These are phyloP conservation scores for Tenthredo amoena DNA, from an alignment of 2,888 invertebrate species.

Conservation along the genomic window DNA sequence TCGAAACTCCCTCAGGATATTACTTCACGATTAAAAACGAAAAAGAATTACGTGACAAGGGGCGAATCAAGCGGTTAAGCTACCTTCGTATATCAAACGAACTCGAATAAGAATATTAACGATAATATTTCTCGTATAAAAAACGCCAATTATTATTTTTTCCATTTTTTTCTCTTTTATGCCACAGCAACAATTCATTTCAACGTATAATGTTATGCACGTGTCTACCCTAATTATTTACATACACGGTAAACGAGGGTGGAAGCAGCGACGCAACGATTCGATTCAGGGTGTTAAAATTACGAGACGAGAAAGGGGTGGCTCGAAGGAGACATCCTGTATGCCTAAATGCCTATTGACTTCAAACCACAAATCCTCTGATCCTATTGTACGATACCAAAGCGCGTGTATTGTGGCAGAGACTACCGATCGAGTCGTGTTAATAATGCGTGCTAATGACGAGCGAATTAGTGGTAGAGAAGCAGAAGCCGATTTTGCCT, in stretches of 20 bases:
- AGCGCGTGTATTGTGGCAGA: slow-evolving; percentile 9
- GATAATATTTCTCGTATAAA: background rate
- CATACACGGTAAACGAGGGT: background rate
- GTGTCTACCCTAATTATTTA: background rate
- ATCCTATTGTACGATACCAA: slow-evolving; percentile 40
- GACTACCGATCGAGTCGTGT: slow-evolving; percentile 37
- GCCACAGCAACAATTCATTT: too few species aligned
- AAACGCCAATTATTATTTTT: too few species aligned
- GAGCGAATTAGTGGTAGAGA: slow-evolving; percentile 25
- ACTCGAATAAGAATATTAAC: background rate
- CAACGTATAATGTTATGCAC: background rate
- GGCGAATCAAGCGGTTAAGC: background rate
- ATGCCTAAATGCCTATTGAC: slow-evolving; percentile 48
- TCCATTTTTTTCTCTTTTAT: too few species aligned
- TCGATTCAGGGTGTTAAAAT: background rate
- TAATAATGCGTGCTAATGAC: slow-evolving; percentile 51
- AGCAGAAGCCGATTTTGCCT: slow-evolving; percentile 21
- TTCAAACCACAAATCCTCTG: slow-evolving; percentile 43
- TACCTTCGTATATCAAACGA: background rate
- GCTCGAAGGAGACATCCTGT: background rate
- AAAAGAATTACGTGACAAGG: slow-evolving; percentile 10
- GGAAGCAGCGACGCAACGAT: background rate
- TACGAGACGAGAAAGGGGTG: background rate
- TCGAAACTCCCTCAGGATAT: slow-evolving; percentile 25
- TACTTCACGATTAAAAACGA: background rate